Percentiles rank a stretch among this genome's conserved stretches.
Evolutionary conservation across 35 echinoderm and acorn worm species (phyloP).

Genomic region (Stichopus chloronotus): DNA sequence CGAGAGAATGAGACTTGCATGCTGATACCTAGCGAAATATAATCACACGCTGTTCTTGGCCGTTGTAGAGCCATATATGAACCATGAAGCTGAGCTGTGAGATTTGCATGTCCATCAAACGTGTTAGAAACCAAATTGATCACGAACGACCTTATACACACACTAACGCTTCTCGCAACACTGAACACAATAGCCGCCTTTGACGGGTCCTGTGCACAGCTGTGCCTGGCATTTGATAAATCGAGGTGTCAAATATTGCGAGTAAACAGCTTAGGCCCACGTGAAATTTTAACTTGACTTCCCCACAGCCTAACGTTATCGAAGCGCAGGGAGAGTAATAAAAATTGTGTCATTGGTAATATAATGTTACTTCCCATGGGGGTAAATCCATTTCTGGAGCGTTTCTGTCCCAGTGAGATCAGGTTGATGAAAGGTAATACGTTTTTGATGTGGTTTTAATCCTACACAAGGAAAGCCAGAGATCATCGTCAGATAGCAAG

Average conservation of each 20-base stretch:
- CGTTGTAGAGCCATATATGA: not conserved
- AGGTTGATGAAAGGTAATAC: constrained; percentile 25
- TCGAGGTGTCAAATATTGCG: constrained; percentile 50
- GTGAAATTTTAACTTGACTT: constrained; percentile 53
- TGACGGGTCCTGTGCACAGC: constrained; percentile 47
- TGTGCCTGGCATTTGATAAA: constrained; percentile 52
- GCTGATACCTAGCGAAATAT: no score
- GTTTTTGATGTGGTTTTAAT: constrained; percentile 39
- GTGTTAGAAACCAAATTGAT: constrained; percentile 61
- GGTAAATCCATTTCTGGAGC: constrained; percentile 23
- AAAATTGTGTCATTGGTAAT: constrained; percentile 52
- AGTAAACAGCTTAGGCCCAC: constrained; percentile 51
- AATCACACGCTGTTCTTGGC: no score
- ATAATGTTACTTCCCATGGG: constrained; percentile 47
- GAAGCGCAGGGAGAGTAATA: not conserved
- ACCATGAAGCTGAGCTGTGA: not conserved
- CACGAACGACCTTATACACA: constrained; percentile 44
- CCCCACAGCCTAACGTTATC: not conserved
- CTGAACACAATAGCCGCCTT: constrained; percentile 10
- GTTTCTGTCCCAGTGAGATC: not conserved
- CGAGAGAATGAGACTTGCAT: not conserved
- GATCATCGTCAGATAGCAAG: not conserved
- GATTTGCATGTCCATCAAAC: constrained; percentile 42
- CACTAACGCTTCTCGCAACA: constrained; percentile 46
- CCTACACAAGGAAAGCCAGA: not conserved